phyloP scores from a whole-genome alignment of 2,113 vertebrate species.

The Sminthopsis crassicaudata region DNA sequence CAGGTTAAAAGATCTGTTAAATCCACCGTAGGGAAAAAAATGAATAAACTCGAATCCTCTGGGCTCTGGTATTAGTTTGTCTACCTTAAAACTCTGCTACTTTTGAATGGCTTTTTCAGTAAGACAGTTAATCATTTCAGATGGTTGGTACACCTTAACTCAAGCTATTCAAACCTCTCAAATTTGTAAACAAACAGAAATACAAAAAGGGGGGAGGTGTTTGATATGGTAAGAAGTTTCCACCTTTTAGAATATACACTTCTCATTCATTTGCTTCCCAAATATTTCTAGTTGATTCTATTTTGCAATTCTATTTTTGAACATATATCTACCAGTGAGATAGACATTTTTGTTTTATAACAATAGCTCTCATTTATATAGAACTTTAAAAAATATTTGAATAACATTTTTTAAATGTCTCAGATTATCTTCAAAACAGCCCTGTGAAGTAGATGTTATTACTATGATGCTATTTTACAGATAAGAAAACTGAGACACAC shows the following conservation, averaged over 20 bases:
- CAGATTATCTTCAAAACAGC: background rate
- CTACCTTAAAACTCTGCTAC: background rate
- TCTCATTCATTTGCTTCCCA: conserved; percentile 30
- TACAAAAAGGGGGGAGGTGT: background rate
- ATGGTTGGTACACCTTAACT: conserved; percentile 8
- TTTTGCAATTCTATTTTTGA: conserved; percentile 24
- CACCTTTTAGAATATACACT: conserved; percentile 37
- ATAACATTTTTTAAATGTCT: background rate
- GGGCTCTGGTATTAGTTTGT: conserved; percentile 17
- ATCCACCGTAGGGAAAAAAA: conserved; percentile 55
- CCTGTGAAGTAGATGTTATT: background rate
- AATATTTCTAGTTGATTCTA: conserved; percentile 31
- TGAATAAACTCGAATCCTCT: conserved; percentile 43
- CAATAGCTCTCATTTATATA: background rate
- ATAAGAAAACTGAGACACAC: background rate
- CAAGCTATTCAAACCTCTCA: background rate
- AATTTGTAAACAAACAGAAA: conserved; percentile 3
- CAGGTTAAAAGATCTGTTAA: conserved; percentile 33
- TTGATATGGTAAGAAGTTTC: conserved; percentile 15
- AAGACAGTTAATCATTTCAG: conserved; percentile 8
- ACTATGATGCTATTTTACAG: background rate
- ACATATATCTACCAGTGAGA: background rate
- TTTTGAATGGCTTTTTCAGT: conserved; percentile 5
- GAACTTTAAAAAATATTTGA: background rate
- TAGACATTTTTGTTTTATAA: background rate